These are phyloP conservation scores for Gymnothorax reevesii DNA, from an alignment of 2,797 vertebrate genomes.

Conservation along the genomic window DNA sequence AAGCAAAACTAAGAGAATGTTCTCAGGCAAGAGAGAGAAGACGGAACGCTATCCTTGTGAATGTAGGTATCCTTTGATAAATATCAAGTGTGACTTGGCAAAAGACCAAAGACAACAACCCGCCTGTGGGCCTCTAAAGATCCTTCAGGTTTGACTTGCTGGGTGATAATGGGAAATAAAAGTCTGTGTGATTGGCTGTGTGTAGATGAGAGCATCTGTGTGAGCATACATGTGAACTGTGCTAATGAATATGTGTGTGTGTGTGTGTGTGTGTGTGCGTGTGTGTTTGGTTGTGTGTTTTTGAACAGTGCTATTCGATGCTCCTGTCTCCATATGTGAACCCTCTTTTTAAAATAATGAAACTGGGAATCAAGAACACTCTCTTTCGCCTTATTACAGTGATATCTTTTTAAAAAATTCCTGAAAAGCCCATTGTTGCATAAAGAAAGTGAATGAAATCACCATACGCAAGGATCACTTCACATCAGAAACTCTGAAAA, in stretches of 20 bases:
- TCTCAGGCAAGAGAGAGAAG: constrained; percentile 33
- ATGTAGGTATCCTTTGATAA: constrained; percentile 47
- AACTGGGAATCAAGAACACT: not conserved
- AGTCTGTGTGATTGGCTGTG: not conserved
- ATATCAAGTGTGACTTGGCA: constrained; percentile 44
- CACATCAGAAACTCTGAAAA: not conserved
- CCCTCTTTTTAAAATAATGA: not conserved
- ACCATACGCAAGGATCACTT: not conserved
- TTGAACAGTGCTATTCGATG: not conserved
- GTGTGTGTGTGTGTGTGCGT: constrained; percentile 19
- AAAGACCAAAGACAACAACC: constrained; percentile 47
- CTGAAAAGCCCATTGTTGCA: not conserved
- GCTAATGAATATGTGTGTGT: not conserved
- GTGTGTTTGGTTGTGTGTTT: not conserved
- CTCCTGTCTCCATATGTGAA: not conserved
- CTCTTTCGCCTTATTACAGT: not conserved
- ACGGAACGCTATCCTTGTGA: constrained; percentile 41
- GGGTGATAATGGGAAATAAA: constrained; percentile 36
- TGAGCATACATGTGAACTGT: not conserved
- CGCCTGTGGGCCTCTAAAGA: constrained; percentile 35
- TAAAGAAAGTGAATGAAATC: not conserved
- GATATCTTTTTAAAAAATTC: not conserved
- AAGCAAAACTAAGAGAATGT: constrained; percentile 31
- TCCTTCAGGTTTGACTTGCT: constrained; percentile 29
- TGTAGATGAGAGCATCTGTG: not conserved